Evolutionary conservation across 2,888 invertebrate genomes (phyloP).

Genomic region (Branchinecta sandiegonensis): DNA sequence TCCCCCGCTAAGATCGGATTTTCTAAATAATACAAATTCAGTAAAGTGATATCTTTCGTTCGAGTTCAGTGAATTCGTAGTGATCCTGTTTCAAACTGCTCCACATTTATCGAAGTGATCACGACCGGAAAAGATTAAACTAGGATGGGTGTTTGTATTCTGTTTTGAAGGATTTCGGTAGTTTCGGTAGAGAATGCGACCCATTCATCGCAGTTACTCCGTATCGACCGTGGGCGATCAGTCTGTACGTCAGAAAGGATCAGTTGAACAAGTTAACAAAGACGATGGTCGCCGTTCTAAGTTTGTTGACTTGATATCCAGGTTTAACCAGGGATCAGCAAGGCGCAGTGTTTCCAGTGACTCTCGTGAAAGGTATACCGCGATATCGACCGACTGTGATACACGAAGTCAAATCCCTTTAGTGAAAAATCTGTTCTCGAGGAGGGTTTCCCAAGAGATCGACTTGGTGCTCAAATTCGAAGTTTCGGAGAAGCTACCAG

Average conservation of each 20-base stretch:
- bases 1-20: too few relatives aligned
- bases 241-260: too few relatives aligned
- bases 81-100: too few relatives aligned
- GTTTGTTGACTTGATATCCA: not conserved
- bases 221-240: not conserved
- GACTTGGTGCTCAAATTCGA: not conserved
- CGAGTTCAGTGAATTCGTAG: too few relatives aligned
- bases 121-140: too few relatives aligned
- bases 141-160: too few relatives aligned
- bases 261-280: not conserved
- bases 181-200: not conserved
- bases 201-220: conserved; percentile 2
- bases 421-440: conserved; percentile 1
- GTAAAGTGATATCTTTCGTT: too few relatives aligned
- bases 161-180: too few relatives aligned
- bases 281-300: not conserved
- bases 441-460: not conserved
- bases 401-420: not conserved
- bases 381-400: not conserved
- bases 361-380: not conserved
- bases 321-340: not conserved
- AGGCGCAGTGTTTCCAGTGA: not conserved
- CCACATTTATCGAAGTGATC: too few relatives aligned
- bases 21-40: too few relatives aligned
- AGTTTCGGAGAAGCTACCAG: not conserved